Base-by-base conservation (phyloP, 2,113 vertebrate genomes). In the Vulpes lagopus region DNA sequence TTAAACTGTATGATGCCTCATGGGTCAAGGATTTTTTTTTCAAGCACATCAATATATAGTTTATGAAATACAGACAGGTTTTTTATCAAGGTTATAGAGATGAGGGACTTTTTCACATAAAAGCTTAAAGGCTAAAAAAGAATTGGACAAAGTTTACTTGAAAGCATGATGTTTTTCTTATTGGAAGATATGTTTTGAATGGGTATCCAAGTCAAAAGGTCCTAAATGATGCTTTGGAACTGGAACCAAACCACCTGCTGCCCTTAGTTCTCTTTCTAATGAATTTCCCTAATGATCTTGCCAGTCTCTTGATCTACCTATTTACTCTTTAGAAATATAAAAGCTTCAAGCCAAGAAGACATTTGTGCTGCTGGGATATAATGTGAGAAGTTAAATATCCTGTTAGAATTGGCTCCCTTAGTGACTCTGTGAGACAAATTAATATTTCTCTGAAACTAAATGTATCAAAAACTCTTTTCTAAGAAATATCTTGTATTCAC, bases 401-500 rank as follows among this genome's bases (percentile, higher is more conserved):
- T 84, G 9, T 60, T 89, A 92, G 81, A 81, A 53, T 83, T 73
- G 12, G 62, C 94, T 89, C 43, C 16, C 32, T 95, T 38, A 8
- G n/a, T 76, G 19, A 62, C 17, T 93, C 80, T 92, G 25, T 43
- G 51, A 84, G 23, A 74, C 27, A 86, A 95, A 93, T 62, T 11
- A 1, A 1, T 76, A 55, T 89, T 80, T 91, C 49, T 76, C 51
- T 87, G 74, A 94, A 95, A 65, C 2, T 78, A 84, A 96, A 25
- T 83, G 32, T 10, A 87, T 86, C 30, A 86, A 94, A 89, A 80
- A 30, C n/a, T 91, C 86, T 95, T 82, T 94, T 80, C 74, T 20
- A 90, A 64, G 74, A 76, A 83, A n/a, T n/a, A 60, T 78, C 95
- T 78, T 91, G 16, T 79, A 90, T 96, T 97, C 53, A 89, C 71